Evolutionary conservation across 2,888 invertebrate genomes (phyloP).

Genomic region (Epirrita christyi): DNA sequence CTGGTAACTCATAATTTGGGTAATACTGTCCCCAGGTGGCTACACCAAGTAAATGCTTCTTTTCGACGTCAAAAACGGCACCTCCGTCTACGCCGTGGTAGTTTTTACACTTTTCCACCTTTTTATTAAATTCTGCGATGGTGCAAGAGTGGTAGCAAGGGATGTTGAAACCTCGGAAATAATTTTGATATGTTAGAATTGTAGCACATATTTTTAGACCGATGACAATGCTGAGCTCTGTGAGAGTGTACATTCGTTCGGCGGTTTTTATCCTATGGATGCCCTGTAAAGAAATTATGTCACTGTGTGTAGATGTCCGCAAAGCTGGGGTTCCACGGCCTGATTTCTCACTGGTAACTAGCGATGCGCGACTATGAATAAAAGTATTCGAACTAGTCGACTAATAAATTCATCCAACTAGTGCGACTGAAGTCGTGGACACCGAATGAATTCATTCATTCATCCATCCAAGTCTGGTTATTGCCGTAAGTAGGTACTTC

Average conservation of each 20-base stretch:
- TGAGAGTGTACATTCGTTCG: conserved; percentile 41
- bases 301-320: too few relatives aligned
- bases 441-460: too few relatives aligned
- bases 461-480: too few relatives aligned
- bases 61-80: conserved; percentile 49
- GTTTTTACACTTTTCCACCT: conserved; percentile 37
- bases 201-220: conserved; percentile 51
- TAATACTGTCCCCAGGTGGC: conserved; percentile 60
- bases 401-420: too few relatives aligned
- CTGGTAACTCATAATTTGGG: conserved; percentile 50
- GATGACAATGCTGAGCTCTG: conserved; percentile 49
- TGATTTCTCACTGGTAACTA: too few relatives aligned
- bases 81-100: conserved; percentile 64
- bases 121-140: conserved; percentile 34
- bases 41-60: conserved; percentile 54
- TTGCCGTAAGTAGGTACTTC: too few relatives aligned
- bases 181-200: conserved; percentile 43
- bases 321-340: too few relatives aligned
- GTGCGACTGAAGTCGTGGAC: too few relatives aligned
- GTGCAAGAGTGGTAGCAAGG: conserved; percentile 67
- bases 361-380: too few relatives aligned
- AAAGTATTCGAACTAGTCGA: too few relatives aligned
- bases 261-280: conserved; percentile 35
- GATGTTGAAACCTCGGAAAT: conserved; percentile 45
- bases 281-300: conserved; percentile 44